Evolutionary conservation across 2,888 invertebrate species (phyloP), one percentile per base, ranked within the genome.

Genomic region (Amiota minor): DNA sequence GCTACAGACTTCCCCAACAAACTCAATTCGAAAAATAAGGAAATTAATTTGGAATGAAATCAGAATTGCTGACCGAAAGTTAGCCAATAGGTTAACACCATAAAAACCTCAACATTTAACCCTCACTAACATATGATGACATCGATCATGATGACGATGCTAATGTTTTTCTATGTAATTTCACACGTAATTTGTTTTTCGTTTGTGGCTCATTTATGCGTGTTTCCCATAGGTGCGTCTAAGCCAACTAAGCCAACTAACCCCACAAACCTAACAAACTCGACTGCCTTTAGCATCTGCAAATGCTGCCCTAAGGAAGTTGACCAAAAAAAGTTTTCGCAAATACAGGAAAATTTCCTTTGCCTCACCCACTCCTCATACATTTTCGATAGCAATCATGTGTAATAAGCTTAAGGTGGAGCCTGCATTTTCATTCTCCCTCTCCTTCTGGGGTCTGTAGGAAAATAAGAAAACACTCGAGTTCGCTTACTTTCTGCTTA

Each of bases 181-280:
- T 80, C 80, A 81, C 80, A 79, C 79, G 78, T 80, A 82, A 81
- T 82, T 79, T 80, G 79, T 77, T 79, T 62, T 62, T 16, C 62
- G 62, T 77, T 76, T 74, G 76, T 75, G 75, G 76, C 71, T 76
- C 74, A 75, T 75, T 78, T 77, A 20, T 50, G 50, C 46, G 16
- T 47, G 65, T 68, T 16, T 64, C 47, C 35, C 35, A 35, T 35
- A 35, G 35, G 35, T 35, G 14, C 64, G 35, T 59, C 23, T 59
- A 11, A 59, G 23, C 59, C 18, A 9, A 18, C 55, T 1, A 16
- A 55, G n/a, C 55, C 16, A n/a, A n/a, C n/a, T n/a, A n/a, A n/a
- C n/a, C n/a, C 4, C 56, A 56, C 18, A 59, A 59, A 14, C 18
- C 10, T 53, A 6, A 53, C 14, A 18, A 59, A 59, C 59, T 59